Evolutionary conservation across 1,140 invertebrate genomes (phyloP), one percentile per base, ranked within the genome.

Genomic region (Pachyrhynchus sulphureomaculatus): DNA sequence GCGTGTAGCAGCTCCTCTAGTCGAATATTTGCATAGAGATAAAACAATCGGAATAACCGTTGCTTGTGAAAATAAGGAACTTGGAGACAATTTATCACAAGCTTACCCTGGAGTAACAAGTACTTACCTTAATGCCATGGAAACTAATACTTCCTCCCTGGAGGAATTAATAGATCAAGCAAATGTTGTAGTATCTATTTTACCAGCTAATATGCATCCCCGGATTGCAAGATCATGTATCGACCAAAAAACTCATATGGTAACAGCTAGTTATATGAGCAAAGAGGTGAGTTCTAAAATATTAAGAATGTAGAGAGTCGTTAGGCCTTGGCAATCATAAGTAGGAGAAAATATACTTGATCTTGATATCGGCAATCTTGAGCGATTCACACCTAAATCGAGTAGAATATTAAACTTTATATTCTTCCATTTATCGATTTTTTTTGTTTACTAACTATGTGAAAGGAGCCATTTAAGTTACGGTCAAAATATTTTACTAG

Each of bases 211-310:
- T 2, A 79, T 98, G 10, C 98, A 99, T 75, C 88, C 90, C 2
- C 76, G 87, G 15, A 84, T 92, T 1, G 96, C 96, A 0, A 84
- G 89, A 64, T 83, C 87, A 23, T 99, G 97, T 70, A 95, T 99
- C 32, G 81, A 85, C 2, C 81, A 89, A 51, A 85, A 87, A 37
- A 89, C 86, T 0, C 93, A 99, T 74, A 88, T 99, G 86, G 94
- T 99, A 1, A 99, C 98, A 0, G 95, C 96, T 0, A 97, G 93
- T 54, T 99, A 99, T 70, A 85, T 93, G 18, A 89, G 89, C 4
- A 88, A 92, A 0, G 85, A 91, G 66, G 61, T 67, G 23, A 32
- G 42, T 8, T n/a, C n/a, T n/a, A n/a, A n/a, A n/a, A n/a, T n/a
- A n/a, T n/a, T n/a, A n/a, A n/a, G n/a, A n/a, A n/a, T n/a, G n/a